Base-by-base conservation (phyloP, 2,888 invertebrate genomes). In the Linyphia triangularis region DNA sequence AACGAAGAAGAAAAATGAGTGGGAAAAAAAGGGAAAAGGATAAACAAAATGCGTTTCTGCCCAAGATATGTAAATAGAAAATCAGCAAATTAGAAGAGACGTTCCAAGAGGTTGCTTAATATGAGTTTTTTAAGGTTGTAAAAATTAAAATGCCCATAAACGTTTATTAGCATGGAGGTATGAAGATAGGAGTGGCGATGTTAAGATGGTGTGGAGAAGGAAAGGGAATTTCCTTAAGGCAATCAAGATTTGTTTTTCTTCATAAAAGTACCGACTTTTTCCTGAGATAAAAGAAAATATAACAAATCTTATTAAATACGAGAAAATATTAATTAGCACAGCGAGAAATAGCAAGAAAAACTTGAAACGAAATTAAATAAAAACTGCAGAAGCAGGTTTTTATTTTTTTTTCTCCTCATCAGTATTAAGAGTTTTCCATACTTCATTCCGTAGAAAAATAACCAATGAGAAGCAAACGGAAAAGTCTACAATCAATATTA, bases 31-130 rank as follows among this genome's bases (percentile, higher is more conserved):
- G 40, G 37, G 63, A 81, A 33, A 59, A 59, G 43, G 70, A 81
- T 81, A 70, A 81, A 70, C 81, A 70, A 26, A 69, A 69, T 57
- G 69, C 37, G 51, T 77, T 81, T 79, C 67, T 40, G 79, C 40
- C 67, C 70, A 40, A 69, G 81, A 81, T 81, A 57, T 57, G 81
- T 70, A 81, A 81, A 81, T 69, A 70, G 67, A 81, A 81, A 81
- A 57, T 59, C 57, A 69, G 69, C 69, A 70, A 57, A 70, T 81
- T 69, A 57, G 59, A 69, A 81, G 69, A 30, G 51, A 33, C 30
- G 28, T 67, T 67, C 28, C 19, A 79, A 67, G 67, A 26, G 37
- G 67, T 81, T 81, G 69, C 69, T 59, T 33, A 57, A 70, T 81
- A 57, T 30, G 69, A 0, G 59, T 77, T 63, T 75, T 79, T 43